A percentile compares a stretch with the other conserved stretches of the same genome.
Conservation (phyloP, 1,140 invertebrate species). For the Yoshiicerus persimilis region DNA sequence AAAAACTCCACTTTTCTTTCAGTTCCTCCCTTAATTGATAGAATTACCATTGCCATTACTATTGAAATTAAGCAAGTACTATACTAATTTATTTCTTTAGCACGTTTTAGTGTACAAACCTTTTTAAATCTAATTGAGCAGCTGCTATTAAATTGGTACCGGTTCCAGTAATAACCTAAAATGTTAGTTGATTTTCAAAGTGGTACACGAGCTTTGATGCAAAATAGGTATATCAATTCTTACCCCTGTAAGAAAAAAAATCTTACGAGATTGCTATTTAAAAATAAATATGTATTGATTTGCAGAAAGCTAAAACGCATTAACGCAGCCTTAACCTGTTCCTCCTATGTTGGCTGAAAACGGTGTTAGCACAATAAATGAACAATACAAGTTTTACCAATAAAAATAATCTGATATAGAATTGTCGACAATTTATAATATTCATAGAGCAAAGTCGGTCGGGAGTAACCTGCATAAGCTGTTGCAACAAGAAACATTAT, state of each 20-base stretch:
- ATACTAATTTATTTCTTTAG: neutral
- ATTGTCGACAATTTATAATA: too few relatives aligned
- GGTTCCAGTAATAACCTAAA: constrained; percentile 67
- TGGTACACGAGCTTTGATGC: neutral
- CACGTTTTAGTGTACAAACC: neutral
- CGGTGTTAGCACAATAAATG: neutral
- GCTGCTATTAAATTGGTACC: constrained; percentile 80
- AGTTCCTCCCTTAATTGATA: neutral
- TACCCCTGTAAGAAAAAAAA: neutral
- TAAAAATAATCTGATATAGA: too few relatives aligned
- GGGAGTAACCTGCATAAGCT: constrained; percentile 26
- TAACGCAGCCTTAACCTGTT: constrained; percentile 12
- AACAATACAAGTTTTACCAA: too few relatives aligned
- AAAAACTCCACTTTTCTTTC: neutral
- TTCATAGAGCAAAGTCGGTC: too few relatives aligned
- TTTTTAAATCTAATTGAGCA: constrained; percentile 58
- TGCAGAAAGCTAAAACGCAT: too few relatives aligned
- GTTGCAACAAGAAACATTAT: constrained; percentile 48
- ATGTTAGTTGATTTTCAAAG: neutral
- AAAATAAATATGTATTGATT: too few relatives aligned
- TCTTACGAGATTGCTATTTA: neutral
- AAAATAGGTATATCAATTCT: too few relatives aligned
- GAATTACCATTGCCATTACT: neutral
- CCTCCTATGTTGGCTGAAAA: constrained; percentile 44
- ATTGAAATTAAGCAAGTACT: neutral